A percentile compares a stretch with the other conserved stretches of the same genome.
Conservation (phyloP, 2,797 vertebrate species). For the Alcedo atthis region DNA sequence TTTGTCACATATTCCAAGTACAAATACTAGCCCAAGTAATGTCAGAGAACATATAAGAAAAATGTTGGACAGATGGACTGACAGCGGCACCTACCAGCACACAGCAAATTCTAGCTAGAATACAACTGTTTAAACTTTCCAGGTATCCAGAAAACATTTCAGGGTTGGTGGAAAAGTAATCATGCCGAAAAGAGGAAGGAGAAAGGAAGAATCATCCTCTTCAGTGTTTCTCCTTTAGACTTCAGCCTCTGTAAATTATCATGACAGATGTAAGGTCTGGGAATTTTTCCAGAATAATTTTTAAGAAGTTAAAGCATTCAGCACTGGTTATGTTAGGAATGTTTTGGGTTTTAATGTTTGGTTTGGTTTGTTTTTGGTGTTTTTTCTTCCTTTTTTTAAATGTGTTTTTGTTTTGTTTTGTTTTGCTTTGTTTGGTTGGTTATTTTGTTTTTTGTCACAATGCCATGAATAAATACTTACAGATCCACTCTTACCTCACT, state of each 20-base stretch:
- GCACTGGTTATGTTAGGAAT: conserved; percentile 17
- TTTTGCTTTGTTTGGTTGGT: too few relatives aligned
- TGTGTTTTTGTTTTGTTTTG: too few relatives aligned
- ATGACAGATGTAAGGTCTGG: conserved; percentile 73
- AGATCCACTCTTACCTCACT: not conserved
- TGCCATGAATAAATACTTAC: not conserved
- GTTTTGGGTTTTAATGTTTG: not conserved
- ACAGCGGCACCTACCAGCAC: not conserved
- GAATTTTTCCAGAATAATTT: conserved; percentile 70
- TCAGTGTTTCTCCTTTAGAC: conserved; percentile 24
- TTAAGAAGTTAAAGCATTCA: conserved; percentile 67
- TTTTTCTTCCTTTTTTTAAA: not conserved
- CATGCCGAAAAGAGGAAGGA: not conserved
- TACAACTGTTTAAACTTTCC: conserved; percentile 24
- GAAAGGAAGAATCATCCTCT: conserved; percentile 5
- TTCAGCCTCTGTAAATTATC: conserved; percentile 68
- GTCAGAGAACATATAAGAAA: not conserved
- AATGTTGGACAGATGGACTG: not conserved
- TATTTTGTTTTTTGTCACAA: not conserved
- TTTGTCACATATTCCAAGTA: not conserved
- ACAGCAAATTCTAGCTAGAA: not conserved
- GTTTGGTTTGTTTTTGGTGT: not conserved
- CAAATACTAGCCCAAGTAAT: not conserved
- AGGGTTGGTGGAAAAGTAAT: not conserved
- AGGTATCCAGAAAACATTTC: not conserved